Evolutionary conservation across 2,113 vertebrate genomes (phyloP), one percentile per base, ranked within the genome.

Genomic region (Argyrosomus japonicus): DNA sequence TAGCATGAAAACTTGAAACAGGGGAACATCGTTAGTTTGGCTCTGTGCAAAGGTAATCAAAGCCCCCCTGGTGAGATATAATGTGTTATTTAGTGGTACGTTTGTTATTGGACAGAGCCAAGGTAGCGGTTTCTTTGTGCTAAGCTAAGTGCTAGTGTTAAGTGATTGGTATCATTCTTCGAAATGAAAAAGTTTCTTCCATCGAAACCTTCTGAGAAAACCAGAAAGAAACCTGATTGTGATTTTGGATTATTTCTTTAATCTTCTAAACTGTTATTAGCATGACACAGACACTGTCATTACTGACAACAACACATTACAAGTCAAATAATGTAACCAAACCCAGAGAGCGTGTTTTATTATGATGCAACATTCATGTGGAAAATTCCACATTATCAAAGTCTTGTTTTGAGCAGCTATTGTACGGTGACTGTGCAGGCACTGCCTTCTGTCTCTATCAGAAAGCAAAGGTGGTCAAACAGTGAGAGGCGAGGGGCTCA

Each of bases 401-500:
- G 23, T 47, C 53, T 47, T 57, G 32, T 75, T 72, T 50, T 47
- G 36, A 62, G 27, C 23, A 48, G 68, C 2, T 25, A 0, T 25
- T 56, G 48, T n/a, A 5, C 29, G 21, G 48, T 51, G 79, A 53
- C 43, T 77, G 63, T 36, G 29, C 32, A 70, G 57, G 19, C 51
- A 3, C 40, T 40, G 71, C 51, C 78, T 76, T 63, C 60, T 36
- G 53, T 21, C 57, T 68, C 71, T 68, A 68, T 79, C 54, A 9
- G 61, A 36, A 65, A 25, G 43, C 69, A 23, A 48, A 68, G 70
- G 68, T 78, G 61, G 43, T 40, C 76, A 43, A 77, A 74, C 78
- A 82, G 60, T 64, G 11, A 76, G 32, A 70, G 65, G 6, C 32
- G 23, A 45, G 77, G 68, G 83, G 48, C 72, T 79, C 56, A 47